phyloP scores from a whole-genome alignment of 1,140 invertebrate species.

The Grapholita molesta region DNA sequence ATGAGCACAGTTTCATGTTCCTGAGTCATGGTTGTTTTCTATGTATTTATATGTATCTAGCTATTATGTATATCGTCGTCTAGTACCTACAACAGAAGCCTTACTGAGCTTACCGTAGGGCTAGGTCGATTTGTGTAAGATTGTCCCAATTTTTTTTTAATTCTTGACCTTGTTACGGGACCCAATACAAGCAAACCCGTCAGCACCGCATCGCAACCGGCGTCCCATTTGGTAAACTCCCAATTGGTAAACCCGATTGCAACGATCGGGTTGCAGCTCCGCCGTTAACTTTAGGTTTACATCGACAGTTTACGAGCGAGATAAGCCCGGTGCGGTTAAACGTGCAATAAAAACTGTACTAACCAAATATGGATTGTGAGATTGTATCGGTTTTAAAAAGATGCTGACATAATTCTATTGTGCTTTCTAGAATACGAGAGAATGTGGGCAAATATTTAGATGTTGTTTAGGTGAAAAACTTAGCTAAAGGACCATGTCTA shows the following conservation, averaged over 20 bases:
- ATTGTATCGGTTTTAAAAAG: not conserved
- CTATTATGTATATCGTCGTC: too few species aligned
- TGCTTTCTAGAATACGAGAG: not conserved
- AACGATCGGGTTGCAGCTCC: not conserved
- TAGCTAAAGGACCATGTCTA: too few species aligned
- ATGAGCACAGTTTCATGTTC: too few species aligned
- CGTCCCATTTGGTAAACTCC: constrained; percentile 14
- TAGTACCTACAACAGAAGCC: too few species aligned
- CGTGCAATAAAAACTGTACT: not conserved
- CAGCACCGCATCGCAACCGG: not conserved
- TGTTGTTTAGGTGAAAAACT: too few species aligned
- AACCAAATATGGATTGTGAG: not conserved
- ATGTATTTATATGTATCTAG: too few species aligned
- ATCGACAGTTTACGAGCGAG: not conserved
- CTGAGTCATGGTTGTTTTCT: too few species aligned
- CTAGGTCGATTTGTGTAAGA: too few species aligned
- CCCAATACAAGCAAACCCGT: not conserved
- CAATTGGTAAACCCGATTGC: constrained; percentile 10
- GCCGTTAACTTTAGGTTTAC: constrained; percentile 6
- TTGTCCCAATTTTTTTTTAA: too few species aligned
- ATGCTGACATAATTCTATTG: not conserved
- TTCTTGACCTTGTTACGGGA: too few species aligned
- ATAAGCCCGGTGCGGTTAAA: not conserved
- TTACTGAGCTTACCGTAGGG: too few species aligned
- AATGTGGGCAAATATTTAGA: not conserved